These are phyloP conservation scores for Pteromalus puparum DNA, from an alignment of 1,140 invertebrate species.

Conservation along the genomic window DNA sequence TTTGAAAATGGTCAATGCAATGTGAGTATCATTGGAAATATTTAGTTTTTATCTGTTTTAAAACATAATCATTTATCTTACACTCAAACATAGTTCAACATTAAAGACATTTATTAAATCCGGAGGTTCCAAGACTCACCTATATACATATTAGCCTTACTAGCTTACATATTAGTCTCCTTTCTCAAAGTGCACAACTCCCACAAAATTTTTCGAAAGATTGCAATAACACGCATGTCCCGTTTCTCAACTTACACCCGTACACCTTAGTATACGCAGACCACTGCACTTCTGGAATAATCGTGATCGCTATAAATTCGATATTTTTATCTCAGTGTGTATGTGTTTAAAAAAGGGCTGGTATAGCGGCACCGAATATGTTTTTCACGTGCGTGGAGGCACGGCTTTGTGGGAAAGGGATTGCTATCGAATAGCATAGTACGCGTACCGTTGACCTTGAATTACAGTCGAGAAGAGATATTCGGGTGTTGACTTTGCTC, in stretches of 20 bases:
- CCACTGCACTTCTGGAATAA: not conserved
- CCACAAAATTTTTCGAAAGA: not conserved
- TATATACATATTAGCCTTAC: no score
- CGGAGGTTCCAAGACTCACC: no score
- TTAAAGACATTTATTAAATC: no score
- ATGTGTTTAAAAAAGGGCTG: not conserved
- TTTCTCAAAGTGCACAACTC: no score
- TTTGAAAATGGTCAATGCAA: no score
- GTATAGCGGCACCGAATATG: not conserved
- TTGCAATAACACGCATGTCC: not conserved
- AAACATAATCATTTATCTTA: no score
- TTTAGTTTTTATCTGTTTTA: no score
- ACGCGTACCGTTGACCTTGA: not conserved
- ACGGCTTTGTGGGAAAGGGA: not conserved
- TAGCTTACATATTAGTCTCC: no score
- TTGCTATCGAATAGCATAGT: not conserved
- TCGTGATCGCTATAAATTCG: constrained; percentile 36
- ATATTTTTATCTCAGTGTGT: not conserved
- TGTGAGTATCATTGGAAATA: no score
- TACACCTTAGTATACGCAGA: not conserved
- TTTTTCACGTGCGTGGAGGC: not conserved
- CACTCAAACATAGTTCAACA: no score
- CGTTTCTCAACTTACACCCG: not conserved
- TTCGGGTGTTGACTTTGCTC: no score
- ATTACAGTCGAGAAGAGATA: not conserved